Evolutionary conservation across 1,140 invertebrate species (phyloP).

Genomic region (Zaprionus inermis): DNA sequence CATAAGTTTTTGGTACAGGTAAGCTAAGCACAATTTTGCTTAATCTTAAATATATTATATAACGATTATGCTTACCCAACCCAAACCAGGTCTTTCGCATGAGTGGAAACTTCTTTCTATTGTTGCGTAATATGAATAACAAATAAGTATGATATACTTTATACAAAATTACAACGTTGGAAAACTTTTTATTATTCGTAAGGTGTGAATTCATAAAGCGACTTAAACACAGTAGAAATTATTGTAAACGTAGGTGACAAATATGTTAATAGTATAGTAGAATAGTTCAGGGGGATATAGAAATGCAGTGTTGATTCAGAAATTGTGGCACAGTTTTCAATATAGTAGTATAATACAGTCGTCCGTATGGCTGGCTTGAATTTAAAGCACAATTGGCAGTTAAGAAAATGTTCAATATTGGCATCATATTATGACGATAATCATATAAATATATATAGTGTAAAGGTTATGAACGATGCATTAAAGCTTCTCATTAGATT

Average conservation of each 20-base stretch:
- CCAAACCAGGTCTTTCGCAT: slow-evolving; percentile 60
- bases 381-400: slow-evolving; percentile 72
- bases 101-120: slow-evolving; percentile 74
- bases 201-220: slow-evolving; percentile 59
- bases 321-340: slow-evolving; percentile 45
- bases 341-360: slow-evolving; percentile 76
- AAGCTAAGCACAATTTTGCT: background rate
- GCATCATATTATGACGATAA: slow-evolving; percentile 41
- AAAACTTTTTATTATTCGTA: slow-evolving; percentile 70
- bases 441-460: slow-evolving; percentile 43
- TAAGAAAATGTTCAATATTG: slow-evolving; percentile 36
- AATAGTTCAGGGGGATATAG: slow-evolving; percentile 41
- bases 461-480: slow-evolving; percentile 58
- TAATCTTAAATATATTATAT: background rate
- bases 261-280: slow-evolving; percentile 68
- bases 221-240: slow-evolving; percentile 66
- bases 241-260: slow-evolving; percentile 73
- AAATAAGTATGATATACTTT: slow-evolving; percentile 43
- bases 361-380: slow-evolving; percentile 64
- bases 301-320: slow-evolving; percentile 53
- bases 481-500: slow-evolving; percentile 64
- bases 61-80: background rate
- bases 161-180: slow-evolving; percentile 79
- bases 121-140: slow-evolving; percentile 69
- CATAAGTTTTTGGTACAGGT: slow-evolving; percentile 69